phyloP scores from a whole-genome alignment of 2,888 invertebrate genomes.

The Oscheius onirici region DNA sequence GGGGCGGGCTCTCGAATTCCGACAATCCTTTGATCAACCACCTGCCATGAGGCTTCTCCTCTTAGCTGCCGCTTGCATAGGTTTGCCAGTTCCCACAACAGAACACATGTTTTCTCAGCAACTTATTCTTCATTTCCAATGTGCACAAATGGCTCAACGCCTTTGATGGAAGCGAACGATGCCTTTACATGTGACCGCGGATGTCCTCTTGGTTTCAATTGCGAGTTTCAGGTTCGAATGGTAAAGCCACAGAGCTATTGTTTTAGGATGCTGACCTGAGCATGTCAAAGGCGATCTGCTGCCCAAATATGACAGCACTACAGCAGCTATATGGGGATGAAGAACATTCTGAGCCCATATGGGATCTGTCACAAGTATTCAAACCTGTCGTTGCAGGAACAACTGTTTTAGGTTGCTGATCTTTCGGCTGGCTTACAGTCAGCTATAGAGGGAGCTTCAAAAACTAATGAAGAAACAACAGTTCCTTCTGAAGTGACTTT shows the following conservation, averaged over 20 bases:
- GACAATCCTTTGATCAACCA: conserved; percentile 7
- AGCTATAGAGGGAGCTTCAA: not conserved
- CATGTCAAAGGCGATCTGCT: conserved; percentile 25
- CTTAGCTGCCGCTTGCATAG: not conserved
- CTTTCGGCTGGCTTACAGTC: conserved; percentile 1
- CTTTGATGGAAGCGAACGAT: conserved; percentile 33
- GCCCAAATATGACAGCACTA: conserved; percentile 24
- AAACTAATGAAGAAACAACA: not conserved
- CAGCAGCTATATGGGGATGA: conserved; percentile 29
- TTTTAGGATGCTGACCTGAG: conserved; percentile 23
- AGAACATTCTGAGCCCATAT: conserved; percentile 28
- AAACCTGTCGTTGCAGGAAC: not conserved
- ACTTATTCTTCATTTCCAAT: conserved; percentile 20
- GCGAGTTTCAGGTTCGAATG: conserved; percentile 30
- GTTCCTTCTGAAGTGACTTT: not conserved
- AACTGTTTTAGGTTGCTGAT: conserved; percentile 9
- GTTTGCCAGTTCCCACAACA: not conserved
- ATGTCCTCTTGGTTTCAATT: conserved; percentile 34
- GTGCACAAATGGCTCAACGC: conserved; percentile 33
- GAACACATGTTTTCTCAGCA: not conserved
- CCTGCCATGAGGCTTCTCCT: conserved; percentile 19
- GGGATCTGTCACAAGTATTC: conserved; percentile 11
- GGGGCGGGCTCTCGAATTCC: conserved; percentile 30
- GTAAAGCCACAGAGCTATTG: too few relatives aligned
- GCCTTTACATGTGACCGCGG: conserved; percentile 30